These are phyloP conservation scores for Porites australiensis DNA, from an alignment of 64 coral and sea anemone species.

Conservation along the genomic window DNA sequence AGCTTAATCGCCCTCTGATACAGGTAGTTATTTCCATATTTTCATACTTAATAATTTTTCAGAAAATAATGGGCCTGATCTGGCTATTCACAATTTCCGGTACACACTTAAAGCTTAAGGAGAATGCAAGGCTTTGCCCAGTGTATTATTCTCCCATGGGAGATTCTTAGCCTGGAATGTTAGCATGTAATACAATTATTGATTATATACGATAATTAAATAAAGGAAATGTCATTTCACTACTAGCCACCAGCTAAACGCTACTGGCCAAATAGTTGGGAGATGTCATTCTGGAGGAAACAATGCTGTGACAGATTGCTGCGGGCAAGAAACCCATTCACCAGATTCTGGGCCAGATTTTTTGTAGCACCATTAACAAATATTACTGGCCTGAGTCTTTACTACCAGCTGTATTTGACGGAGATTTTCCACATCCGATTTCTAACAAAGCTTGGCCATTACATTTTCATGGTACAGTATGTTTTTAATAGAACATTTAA, in stretches of 20 bases:
- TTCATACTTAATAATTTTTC: background rate
- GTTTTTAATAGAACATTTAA: background rate
- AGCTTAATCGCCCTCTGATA: background rate
- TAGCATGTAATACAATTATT: no score
- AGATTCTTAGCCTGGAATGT: no score
- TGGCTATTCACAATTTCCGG: no score
- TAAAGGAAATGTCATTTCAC: background rate
- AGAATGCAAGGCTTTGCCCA: no score
- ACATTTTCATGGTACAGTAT: constrained; percentile 70
- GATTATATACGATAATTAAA: no score
- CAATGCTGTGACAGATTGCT: constrained; percentile 52
- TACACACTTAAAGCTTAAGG: no score
- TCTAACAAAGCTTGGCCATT: constrained; percentile 66
- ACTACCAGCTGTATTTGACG: constrained; percentile 81
- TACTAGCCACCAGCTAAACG: constrained; percentile 27
- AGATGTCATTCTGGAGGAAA: constrained; percentile 62
- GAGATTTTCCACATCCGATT: constrained; percentile 90
- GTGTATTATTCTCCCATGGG: no score
- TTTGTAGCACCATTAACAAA: constrained; percentile 87
- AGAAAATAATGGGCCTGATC: no score
- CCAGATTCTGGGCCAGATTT: constrained; percentile 60
- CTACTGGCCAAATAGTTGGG: constrained; percentile 74
- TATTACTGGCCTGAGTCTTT: constrained; percentile 78
- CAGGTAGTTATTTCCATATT: background rate
- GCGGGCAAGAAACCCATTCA: constrained; percentile 56